A percentile compares a stretch with the other conserved stretches of the same genome.
Conservation (phyloP, 1,140 invertebrate species). For the Drosophila ficusphila region DNA sequence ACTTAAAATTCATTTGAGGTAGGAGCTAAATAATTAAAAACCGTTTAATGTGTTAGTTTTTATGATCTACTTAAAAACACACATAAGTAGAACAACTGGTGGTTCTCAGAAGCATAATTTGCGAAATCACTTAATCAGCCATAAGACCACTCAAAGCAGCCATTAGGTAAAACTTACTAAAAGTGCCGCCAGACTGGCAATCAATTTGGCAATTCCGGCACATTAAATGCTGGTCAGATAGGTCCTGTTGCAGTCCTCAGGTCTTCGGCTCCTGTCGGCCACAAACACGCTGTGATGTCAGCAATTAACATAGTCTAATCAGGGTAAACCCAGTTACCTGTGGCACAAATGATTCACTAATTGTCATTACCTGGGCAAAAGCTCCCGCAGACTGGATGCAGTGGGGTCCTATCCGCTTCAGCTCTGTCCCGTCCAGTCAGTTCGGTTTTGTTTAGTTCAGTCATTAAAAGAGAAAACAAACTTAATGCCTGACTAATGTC, state of each 20-base stretch:
- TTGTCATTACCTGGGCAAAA: slow-evolving; percentile 41
- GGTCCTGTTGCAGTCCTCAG: slow-evolving; percentile 2
- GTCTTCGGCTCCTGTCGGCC: too few relatives aligned
- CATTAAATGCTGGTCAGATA: slow-evolving; percentile 24
- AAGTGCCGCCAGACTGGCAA: background rate
- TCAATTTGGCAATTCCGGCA: slow-evolving; percentile 19
- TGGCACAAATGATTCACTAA: slow-evolving; percentile 64
- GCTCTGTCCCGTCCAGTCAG: background rate
- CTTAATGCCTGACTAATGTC: slow-evolving; percentile 56
- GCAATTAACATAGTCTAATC: slow-evolving; percentile 71
- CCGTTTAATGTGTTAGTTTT: too few relatives aligned
- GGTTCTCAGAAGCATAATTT: too few relatives aligned
- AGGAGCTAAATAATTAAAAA: too few relatives aligned
- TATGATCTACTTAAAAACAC: too few relatives aligned
- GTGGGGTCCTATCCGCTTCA: background rate
- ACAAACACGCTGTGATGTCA: slow-evolving; percentile 25
- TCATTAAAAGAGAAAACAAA: slow-evolving; percentile 70
- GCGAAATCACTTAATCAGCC: background rate
- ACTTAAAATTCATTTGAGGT: too few relatives aligned
- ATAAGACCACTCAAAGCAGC: background rate
- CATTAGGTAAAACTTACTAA: slow-evolving; percentile 1
- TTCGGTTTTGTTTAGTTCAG: slow-evolving; percentile 6
- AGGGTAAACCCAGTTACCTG: slow-evolving; percentile 57
- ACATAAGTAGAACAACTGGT: too few relatives aligned
- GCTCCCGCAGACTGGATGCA: slow-evolving; percentile 2